Evolutionary conservation across 2,888 invertebrate genomes (phyloP), one percentile per base, ranked within the genome.

Genomic region (Drosophila infuscata): DNA sequence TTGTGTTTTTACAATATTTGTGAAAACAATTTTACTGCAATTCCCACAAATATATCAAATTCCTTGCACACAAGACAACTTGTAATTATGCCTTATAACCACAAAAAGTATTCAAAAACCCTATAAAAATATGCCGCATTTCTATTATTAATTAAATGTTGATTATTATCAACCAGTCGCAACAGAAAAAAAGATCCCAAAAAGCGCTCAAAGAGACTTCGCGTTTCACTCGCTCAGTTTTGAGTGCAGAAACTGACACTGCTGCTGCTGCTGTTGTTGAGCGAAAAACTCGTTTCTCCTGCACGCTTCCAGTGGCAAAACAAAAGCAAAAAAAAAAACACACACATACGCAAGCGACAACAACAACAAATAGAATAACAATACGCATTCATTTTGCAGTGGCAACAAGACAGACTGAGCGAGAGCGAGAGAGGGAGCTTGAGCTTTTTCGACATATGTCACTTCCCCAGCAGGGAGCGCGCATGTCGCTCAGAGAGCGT

Each of bases 321-420:
- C 61, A 77, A 80, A 71, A 70, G 54, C 70, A 79, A 49, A 32
- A 41, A 46, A 41, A 20, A 6, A 20, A 12, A 46, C 7, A 25
- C 25, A 46, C 4, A 25, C 11, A 11, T 0, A 43, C 20, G 6
- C 0, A 3, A 46, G 3, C 12, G 52, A 51, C 33, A 59, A 38
- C 48, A 75, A 64, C 56, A 68, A 60, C 54, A 61, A 65, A 62
- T 65, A 66, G 48, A 64, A 70, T 70, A 77, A 77, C 69, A 88
- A 79, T 74, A 75, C 79, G 81, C 81, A 76, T 74, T 78, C 70
- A 82, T 81, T 89, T 87, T 89, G 81, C 82, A 85, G 81, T 60
- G 43, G 30, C 35, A 70, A 38, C 52, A 60, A 17, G 29, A 48
- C 35, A 20, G 36, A 20, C 59, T 49, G 60, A 33, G 57, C 29